Evolutionary conservation across 1,140 invertebrate genomes (phyloP).

Genomic region (Pseudachorutes palmiensis): DNA sequence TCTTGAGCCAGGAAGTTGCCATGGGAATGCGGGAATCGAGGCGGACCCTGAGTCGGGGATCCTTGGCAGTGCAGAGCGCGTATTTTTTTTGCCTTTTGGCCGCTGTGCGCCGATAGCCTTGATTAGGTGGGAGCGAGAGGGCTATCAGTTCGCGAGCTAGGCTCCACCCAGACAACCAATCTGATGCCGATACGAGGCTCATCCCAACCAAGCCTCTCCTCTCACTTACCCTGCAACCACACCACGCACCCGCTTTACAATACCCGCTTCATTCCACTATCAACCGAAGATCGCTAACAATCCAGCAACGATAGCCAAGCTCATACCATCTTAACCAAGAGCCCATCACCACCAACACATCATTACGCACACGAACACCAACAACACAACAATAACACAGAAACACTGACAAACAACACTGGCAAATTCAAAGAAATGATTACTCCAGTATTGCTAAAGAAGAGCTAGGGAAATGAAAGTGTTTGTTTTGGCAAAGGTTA

Average conservation of each 20-base stretch:
- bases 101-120: constrained; percentile 31
- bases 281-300: constrained; percentile 34
- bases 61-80: background rate
- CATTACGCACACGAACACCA: background rate
- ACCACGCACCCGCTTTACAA: background rate
- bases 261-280: constrained; percentile 26
- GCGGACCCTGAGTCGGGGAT: too few species aligned
- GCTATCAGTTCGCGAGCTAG: constrained; percentile 26
- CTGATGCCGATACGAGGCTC: constrained; percentile 10
- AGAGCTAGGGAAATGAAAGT: too few species aligned
- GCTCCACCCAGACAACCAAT: constrained; percentile 35
- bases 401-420: too few species aligned
- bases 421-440: too few species aligned
- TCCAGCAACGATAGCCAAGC: constrained; percentile 27
- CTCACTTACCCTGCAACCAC: background rate
- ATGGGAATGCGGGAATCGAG: constrained; percentile 31
- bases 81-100: background rate
- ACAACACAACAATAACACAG: background rate
- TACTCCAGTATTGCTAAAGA: too few species aligned
- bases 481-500: too few species aligned
- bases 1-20: constrained; percentile 27
- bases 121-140: constrained; percentile 33
- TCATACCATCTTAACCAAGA: background rate
- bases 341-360: background rate
- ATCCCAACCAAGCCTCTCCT: background rate